phyloP scores from a whole-genome alignment of 1,140 invertebrate species.

The Drosophila albomicans region DNA sequence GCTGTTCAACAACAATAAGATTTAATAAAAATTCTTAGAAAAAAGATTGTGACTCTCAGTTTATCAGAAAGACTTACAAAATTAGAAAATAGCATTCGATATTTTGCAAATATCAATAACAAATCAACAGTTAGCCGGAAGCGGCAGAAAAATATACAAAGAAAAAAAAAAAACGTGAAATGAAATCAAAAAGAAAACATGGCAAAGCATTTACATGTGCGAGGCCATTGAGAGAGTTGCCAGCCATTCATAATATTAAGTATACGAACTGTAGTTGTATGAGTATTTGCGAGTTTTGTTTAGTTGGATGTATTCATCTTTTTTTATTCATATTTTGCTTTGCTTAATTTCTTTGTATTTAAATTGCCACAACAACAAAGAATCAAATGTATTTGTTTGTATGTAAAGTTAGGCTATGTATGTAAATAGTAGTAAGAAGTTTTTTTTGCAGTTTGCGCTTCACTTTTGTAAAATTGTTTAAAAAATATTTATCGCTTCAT shows the following conservation, averaged over 20 bases:
- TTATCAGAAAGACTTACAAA: conserved; percentile 54
- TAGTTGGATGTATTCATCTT: background rate
- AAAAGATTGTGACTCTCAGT: conserved; percentile 57
- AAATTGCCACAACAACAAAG: conserved; percentile 35
- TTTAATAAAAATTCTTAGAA: conserved; percentile 55
- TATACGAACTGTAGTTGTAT: conserved; percentile 44
- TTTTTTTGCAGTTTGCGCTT: conserved; percentile 31
- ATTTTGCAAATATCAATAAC: conserved; percentile 70
- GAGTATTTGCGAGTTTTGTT: conserved; percentile 44
- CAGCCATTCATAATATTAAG: conserved; percentile 61
- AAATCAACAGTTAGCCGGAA: conserved; percentile 63
- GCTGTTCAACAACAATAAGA: conserved; percentile 73
- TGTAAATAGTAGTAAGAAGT: conserved; percentile 37
- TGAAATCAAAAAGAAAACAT: conserved; percentile 37
- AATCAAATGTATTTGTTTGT: conserved; percentile 14
- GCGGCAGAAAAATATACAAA: conserved; percentile 50
- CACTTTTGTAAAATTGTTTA: conserved; percentile 68
- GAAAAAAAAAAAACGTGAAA: background rate
- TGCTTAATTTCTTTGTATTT: conserved; percentile 24
- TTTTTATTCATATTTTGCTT: background rate
- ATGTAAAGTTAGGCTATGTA: conserved; percentile 38
- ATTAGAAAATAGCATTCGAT: conserved; percentile 69
- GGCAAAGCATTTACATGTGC: conserved; percentile 48
- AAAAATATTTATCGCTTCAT: conserved; percentile 66
- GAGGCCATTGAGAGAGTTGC: conserved; percentile 65